phyloP scores from a whole-genome alignment of 2,888 invertebrate genomes.

The Drosophila rellima region DNA sequence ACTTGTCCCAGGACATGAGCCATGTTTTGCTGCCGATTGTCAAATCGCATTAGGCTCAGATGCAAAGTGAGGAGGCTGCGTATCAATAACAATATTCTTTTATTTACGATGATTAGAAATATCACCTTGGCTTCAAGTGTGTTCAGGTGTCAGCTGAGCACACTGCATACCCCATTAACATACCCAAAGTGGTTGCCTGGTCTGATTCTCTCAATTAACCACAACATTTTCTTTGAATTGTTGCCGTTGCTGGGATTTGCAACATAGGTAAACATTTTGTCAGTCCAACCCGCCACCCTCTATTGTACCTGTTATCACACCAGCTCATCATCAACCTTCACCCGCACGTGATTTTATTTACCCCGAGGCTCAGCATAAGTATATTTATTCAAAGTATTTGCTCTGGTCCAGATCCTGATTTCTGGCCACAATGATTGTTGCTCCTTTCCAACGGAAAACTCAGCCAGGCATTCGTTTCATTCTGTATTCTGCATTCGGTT shows the following conservation, averaged over 20 bases:
- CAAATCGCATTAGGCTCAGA: slow-evolving; percentile 68
- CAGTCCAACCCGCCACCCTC: slow-evolving; percentile 25
- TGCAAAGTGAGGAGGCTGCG: slow-evolving; percentile 11
- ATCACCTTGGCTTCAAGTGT: slow-evolving; percentile 53
- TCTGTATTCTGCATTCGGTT: slow-evolving; percentile 34
- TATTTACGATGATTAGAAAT: slow-evolving; percentile 53
- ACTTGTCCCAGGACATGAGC: slow-evolving; percentile 67
- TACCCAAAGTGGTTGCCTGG: not conserved
- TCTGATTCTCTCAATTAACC: slow-evolving; percentile 39
- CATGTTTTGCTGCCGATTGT: slow-evolving; percentile 79
- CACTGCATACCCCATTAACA: slow-evolving; percentile 28
- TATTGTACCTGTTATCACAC: slow-evolving; percentile 78
- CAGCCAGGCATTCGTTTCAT: slow-evolving; percentile 50
- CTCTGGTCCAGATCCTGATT: slow-evolving; percentile 34
- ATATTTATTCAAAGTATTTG: slow-evolving; percentile 68
- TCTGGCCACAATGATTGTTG: slow-evolving; percentile 27
- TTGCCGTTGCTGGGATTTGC: slow-evolving; percentile 43
- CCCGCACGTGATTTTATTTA: slow-evolving; percentile 76
- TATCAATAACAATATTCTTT: slow-evolving; percentile 72
- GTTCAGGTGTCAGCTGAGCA: slow-evolving; percentile 78
- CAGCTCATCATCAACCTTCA: slow-evolving; percentile 51
- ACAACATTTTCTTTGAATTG: slow-evolving; percentile 33
- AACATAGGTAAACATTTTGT: slow-evolving; percentile 55
- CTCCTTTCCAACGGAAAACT: slow-evolving; percentile 20
- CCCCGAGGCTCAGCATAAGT: slow-evolving; percentile 44